These are phyloP conservation scores for Eleginops maclovinus DNA, from an alignment of 2,113 vertebrate genomes.

Conservation along the genomic window DNA sequence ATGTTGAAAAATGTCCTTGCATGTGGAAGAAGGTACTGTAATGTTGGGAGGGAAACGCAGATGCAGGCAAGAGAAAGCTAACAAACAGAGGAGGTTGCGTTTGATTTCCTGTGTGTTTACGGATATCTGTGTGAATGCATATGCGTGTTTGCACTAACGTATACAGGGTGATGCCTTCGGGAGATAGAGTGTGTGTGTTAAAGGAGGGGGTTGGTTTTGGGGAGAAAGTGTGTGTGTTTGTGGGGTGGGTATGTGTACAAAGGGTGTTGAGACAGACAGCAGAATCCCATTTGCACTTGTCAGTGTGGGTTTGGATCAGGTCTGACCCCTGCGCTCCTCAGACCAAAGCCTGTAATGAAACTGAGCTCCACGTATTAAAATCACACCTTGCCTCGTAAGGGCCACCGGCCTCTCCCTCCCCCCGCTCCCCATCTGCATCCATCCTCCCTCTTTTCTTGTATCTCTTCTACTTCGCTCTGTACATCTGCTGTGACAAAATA, in stretches of 20 bases:
- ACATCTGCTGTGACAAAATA: constrained; percentile 15
- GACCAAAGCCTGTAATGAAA: constrained; percentile 75
- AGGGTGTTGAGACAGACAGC: constrained; percentile 74
- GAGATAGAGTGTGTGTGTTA: constrained; percentile 40
- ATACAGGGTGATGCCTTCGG: constrained; percentile 46
- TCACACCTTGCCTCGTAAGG: constrained; percentile 54
- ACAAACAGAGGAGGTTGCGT: constrained; percentile 2
- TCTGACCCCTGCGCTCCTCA: constrained; percentile 78
- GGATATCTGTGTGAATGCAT: constrained; percentile 31
- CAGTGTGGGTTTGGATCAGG: constrained; percentile 81
- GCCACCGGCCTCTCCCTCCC: constrained; percentile 55
- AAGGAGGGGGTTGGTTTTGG: constrained; percentile 39
- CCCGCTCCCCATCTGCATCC: constrained; percentile 34
- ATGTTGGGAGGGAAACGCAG: not conserved
- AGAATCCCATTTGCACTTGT: constrained; percentile 86
- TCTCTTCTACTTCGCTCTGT: constrained; percentile 22
- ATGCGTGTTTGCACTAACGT: constrained; percentile 25
- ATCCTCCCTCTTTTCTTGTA: constrained; percentile 13
- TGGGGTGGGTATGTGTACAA: constrained; percentile 27
- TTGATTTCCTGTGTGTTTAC: constrained; percentile 16
- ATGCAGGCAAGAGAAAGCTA: not conserved
- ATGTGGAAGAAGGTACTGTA: not conserved
- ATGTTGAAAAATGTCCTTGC: constrained; percentile 2
- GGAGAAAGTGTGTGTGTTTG: constrained; percentile 38
- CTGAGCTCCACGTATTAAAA: constrained; percentile 74